Conservation (phyloP, 1,140 invertebrate genomes). For the Mycetomoellerius zeteki region DNA sequence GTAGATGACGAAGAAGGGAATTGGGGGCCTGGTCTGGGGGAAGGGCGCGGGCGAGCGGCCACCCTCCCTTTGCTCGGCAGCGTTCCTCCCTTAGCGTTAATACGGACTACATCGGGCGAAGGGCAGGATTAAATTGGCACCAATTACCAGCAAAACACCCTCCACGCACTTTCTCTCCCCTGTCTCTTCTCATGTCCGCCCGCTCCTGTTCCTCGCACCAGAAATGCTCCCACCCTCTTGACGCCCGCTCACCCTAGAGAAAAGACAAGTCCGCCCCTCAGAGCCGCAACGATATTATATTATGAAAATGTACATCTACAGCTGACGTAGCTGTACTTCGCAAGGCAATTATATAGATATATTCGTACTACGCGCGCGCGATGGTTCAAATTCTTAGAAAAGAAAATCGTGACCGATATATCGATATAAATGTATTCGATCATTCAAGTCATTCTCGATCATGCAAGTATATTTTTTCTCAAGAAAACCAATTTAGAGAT, state of each 20-base stretch:
- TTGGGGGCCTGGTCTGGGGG: conserved; percentile 76
- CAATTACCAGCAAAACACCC: conserved; percentile 91
- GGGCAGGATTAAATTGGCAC: conserved; percentile 90
- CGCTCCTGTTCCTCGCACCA: conserved; percentile 16
- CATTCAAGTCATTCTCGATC: too few species aligned
- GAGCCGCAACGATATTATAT: conserved; percentile 82
- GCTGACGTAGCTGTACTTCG: conserved; percentile 75
- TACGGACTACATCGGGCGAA: conserved; percentile 83
- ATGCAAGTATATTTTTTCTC: background rate
- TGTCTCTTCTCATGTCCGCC: conserved; percentile 40
- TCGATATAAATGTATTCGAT: background rate
- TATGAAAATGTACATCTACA: conserved; percentile 81
- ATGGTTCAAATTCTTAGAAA: background rate
- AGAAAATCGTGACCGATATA: conserved; percentile 9
- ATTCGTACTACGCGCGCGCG: background rate
- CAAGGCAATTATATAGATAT: conserved; percentile 76
- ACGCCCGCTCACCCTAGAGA: conserved; percentile 72
- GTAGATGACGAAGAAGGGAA: conserved; percentile 36
- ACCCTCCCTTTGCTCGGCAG: conserved; percentile 69
- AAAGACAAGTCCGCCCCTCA: conserved; percentile 69
- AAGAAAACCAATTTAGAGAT: background rate
- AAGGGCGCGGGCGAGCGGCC: conserved; percentile 75
- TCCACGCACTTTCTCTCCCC: conserved; percentile 82
- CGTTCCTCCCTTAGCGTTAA: conserved; percentile 82
- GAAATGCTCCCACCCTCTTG: conserved; percentile 55